phyloP scores from a whole-genome alignment of 2,888 invertebrate genomes.

The Ophion costatus region DNA sequence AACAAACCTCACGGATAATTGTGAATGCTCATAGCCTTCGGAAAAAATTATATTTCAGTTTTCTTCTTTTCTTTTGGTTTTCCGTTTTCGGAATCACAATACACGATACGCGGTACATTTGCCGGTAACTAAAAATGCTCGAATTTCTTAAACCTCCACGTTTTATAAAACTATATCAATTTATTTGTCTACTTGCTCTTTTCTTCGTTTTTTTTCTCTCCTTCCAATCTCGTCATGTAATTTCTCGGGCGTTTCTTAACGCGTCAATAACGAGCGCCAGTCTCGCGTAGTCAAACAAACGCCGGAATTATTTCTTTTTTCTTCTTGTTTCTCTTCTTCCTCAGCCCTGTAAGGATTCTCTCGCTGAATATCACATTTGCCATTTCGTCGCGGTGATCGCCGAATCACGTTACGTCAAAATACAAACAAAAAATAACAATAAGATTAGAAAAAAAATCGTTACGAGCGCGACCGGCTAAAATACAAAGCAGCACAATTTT shows the following conservation, averaged over 20 bases:
- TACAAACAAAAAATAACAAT: slow-evolving; percentile 26
- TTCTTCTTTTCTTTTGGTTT: slow-evolving; percentile 36
- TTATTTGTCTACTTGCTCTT: slow-evolving; percentile 21
- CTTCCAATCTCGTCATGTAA: slow-evolving; percentile 18
- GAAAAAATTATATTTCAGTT: slow-evolving; percentile 4
- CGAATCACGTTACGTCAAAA: slow-evolving; percentile 47
- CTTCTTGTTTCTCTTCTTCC: background rate
- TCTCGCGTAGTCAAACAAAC: slow-evolving; percentile 48
- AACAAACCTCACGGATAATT: slow-evolving; percentile 23
- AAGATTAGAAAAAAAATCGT: slow-evolving; percentile 1
- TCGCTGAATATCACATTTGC: slow-evolving; percentile 61
- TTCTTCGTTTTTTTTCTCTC: background rate
- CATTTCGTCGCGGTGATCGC: slow-evolving; percentile 44
- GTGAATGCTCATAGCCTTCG: slow-evolving; percentile 53
- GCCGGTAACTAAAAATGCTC: background rate
- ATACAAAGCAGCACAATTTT: slow-evolving; percentile 52
- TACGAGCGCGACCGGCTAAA: slow-evolving; percentile 35
- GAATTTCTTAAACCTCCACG: slow-evolving; percentile 8
- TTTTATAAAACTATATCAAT: slow-evolving; percentile 25
- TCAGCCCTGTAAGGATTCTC: slow-evolving; percentile 44
- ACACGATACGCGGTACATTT: slow-evolving; percentile 29
- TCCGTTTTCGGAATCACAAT: slow-evolving; percentile 30
- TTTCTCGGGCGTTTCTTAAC: slow-evolving; percentile 43
- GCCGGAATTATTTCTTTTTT: slow-evolving; percentile 1
- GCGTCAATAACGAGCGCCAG: slow-evolving; percentile 58